A percentile compares a stretch with the other conserved stretches of the same genome.
Evolutionary conservation across 2,797 vertebrate genomes (phyloP).

Genomic region (Moxostoma hubbsi): DNA sequence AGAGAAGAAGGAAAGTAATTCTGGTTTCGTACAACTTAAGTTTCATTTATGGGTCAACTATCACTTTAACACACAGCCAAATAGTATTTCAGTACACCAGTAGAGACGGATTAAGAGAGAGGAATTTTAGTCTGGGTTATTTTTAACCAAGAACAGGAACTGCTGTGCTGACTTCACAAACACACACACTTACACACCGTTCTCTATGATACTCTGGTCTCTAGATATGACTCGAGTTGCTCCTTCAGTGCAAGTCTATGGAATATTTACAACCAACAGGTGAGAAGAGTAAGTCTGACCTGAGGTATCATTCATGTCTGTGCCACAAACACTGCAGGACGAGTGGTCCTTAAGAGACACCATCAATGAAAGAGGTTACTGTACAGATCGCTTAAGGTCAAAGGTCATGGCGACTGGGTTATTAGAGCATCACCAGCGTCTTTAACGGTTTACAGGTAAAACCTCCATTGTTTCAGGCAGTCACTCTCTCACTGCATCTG

Average conservation of each 20-base stretch:
- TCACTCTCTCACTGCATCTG: constrained; percentile 44
- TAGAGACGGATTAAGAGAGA: constrained; percentile 40
- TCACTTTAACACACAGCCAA: not conserved
- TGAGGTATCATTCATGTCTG: too few species aligned
- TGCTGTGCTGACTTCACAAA: constrained; percentile 76
- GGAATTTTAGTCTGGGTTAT: constrained; percentile 75
- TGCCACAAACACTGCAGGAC: too few species aligned
- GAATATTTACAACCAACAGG: too few species aligned
- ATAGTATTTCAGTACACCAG: not conserved
- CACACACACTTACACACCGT: constrained; percentile 49
- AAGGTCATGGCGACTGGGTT: constrained; percentile 25
- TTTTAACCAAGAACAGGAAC: constrained; percentile 79
- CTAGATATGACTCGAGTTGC: too few species aligned
- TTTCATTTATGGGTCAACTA: too few species aligned
- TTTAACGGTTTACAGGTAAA: constrained; percentile 56
- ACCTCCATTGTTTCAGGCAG: constrained; percentile 31
- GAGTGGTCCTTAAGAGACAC: too few species aligned
- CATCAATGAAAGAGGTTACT: too few species aligned
- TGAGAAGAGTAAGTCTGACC: too few species aligned
- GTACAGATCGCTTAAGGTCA: constrained; percentile 51
- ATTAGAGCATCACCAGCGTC: constrained; percentile 62
- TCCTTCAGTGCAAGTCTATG: too few species aligned
- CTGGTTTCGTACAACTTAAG: not conserved
- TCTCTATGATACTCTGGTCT: too few species aligned
- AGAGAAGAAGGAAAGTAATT: constrained; percentile 45